Conservation (phyloP, 2,888 invertebrate species). For the Pachydiplax longipennis region DNA sequence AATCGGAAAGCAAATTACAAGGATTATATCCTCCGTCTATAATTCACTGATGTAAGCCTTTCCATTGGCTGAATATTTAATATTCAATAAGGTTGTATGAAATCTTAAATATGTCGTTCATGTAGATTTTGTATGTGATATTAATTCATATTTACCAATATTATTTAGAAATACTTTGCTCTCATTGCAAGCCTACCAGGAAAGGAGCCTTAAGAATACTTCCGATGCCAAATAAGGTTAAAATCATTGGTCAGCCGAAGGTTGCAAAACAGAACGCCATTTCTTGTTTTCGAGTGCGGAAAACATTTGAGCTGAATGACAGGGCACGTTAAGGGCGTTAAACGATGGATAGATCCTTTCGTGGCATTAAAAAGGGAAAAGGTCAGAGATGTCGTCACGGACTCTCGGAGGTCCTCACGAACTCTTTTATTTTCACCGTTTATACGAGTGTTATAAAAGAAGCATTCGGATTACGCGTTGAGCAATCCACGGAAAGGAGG, state of each 20-base stretch:
- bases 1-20: too few relatives aligned
- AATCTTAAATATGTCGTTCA: too few relatives aligned
- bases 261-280: background rate
- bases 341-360: background rate
- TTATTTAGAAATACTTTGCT: too few relatives aligned
- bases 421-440: background rate
- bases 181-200: too few relatives aligned
- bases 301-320: background rate
- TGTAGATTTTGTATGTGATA: too few relatives aligned
- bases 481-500: background rate
- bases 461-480: background rate
- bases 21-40: too few relatives aligned
- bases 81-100: too few relatives aligned
- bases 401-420: background rate
- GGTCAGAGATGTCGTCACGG: background rate
- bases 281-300: background rate
- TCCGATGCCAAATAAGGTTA: background rate
- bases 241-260: background rate
- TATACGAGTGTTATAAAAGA: background rate
- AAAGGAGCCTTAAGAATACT: background rate
- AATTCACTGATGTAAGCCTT: too few relatives aligned
- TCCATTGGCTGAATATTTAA: too few relatives aligned
- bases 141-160: too few relatives aligned
- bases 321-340: background rate
- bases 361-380: background rate